Evolutionary conservation across 2,113 vertebrate genomes (phyloP).

Genomic region (Bothrops jararaca): DNA sequence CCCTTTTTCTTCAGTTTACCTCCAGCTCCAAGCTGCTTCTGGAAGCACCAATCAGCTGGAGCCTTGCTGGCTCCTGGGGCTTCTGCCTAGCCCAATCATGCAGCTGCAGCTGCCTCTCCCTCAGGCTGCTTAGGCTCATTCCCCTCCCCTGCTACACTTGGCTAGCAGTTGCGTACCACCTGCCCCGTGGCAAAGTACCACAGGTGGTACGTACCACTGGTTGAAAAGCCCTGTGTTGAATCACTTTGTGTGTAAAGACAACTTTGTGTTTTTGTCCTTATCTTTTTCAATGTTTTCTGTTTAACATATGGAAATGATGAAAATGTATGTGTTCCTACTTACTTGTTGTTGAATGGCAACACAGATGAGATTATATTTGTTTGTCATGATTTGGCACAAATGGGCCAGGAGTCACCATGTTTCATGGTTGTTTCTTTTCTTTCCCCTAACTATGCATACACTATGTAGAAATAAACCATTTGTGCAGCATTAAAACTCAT

Average conservation of each 20-base stretch:
- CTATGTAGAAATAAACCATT: background rate
- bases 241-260: background rate
- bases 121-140: too few relatives aligned
- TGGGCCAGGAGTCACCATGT: background rate
- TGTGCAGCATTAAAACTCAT: background rate
- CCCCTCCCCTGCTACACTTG: too few relatives aligned
- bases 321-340: background rate
- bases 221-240: background rate
- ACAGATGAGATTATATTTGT: background rate
- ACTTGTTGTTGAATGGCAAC: background rate
- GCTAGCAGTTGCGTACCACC: too few relatives aligned
- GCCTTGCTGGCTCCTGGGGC: too few relatives aligned
- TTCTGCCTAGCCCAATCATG: too few relatives aligned
- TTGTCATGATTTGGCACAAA: background rate
- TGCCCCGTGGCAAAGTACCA: too few relatives aligned
- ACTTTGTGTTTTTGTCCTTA: background rate
- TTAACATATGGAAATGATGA: background rate
- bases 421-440: background rate
- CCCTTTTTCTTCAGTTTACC: too few relatives aligned
- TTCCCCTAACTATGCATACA: background rate
- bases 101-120: too few relatives aligned
- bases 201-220: too few relatives aligned
- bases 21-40: too few relatives aligned
- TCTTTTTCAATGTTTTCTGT: background rate
- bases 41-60: too few relatives aligned